Conservation (phyloP, 2,797 vertebrate genomes). For the Lophotriccus pileatus region DNA sequence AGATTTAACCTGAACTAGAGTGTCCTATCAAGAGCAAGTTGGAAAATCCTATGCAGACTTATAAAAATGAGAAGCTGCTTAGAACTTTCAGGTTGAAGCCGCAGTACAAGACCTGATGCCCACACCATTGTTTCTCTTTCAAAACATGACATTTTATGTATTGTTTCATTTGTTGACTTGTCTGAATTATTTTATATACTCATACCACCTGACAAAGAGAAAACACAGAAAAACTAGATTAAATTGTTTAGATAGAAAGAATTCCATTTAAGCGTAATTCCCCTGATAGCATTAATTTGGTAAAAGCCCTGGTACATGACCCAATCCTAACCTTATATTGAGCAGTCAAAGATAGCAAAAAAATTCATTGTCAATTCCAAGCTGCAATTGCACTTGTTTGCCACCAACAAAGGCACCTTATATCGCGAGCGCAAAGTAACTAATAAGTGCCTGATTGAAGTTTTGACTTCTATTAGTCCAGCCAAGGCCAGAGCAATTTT, state of each 20-base stretch:
- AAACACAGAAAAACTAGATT: constrained; percentile 33
- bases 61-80: not conserved
- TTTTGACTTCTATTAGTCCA: constrained; percentile 74
- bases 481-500: constrained; percentile 68
- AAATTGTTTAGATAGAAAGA: constrained; percentile 67
- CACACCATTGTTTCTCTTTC: not conserved
- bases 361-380: constrained; percentile 63
- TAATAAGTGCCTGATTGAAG: constrained; percentile 73
- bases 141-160: constrained; percentile 35
- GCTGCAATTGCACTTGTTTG: constrained; percentile 56
- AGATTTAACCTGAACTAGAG: not conserved
- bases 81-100: not conserved
- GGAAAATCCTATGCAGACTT: constrained; percentile 16
- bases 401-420: constrained; percentile 56
- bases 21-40: not conserved
- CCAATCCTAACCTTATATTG: constrained; percentile 72
- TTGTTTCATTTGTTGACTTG: constrained; percentile 40
- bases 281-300: constrained; percentile 73
- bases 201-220: not conserved
- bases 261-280: constrained; percentile 68
- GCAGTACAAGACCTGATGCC: not conserved
- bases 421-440: constrained; percentile 56
- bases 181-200: constrained; percentile 50
- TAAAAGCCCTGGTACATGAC: constrained; percentile 68
- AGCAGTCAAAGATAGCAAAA: constrained; percentile 69